Conservation (phyloP, 2,888 invertebrate species). For the Cheilosia grossa region DNA sequence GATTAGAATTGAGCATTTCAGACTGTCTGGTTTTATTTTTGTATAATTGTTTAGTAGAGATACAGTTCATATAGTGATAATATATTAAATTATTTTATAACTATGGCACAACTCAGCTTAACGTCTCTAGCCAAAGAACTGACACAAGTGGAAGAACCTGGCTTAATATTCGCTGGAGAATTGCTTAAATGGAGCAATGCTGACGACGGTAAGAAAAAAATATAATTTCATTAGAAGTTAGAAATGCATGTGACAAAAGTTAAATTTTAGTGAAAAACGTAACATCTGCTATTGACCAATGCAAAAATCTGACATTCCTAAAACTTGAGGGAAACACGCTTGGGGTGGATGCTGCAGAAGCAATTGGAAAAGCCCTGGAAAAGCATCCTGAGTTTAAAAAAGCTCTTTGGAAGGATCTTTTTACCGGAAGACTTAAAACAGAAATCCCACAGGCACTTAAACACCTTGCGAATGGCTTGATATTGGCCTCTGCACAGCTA, state of each 20-base stretch:
- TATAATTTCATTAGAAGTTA: not conserved
- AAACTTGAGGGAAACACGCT: conserved; percentile 96
- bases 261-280: conserved; percentile 87
- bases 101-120: conserved; percentile 51
- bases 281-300: conserved; percentile 89
- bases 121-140: conserved; percentile 71
- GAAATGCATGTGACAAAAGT: no score
- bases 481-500: conserved; percentile 90
- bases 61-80: not conserved
- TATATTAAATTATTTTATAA: not conserved
- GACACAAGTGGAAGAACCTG: conserved; percentile 81
- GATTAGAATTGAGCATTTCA: not conserved
- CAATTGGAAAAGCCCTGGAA: conserved; percentile 91
- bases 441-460: conserved; percentile 96
- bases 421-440: conserved; percentile 96
- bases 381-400: conserved; percentile 90
- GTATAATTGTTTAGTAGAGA: not conserved
- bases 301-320: conserved; percentile 88
- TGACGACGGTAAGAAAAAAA: conserved; percentile 88
- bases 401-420: conserved; percentile 98
- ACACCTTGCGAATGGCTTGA: conserved; percentile 91
- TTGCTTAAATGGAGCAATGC: conserved; percentile 90
- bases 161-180: conserved; percentile 92
- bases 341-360: conserved; percentile 94
- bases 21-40: not conserved